These are phyloP conservation scores for Scomber japonicus DNA, from an alignment of 2,113 vertebrate species.

Conservation along the genomic window DNA sequence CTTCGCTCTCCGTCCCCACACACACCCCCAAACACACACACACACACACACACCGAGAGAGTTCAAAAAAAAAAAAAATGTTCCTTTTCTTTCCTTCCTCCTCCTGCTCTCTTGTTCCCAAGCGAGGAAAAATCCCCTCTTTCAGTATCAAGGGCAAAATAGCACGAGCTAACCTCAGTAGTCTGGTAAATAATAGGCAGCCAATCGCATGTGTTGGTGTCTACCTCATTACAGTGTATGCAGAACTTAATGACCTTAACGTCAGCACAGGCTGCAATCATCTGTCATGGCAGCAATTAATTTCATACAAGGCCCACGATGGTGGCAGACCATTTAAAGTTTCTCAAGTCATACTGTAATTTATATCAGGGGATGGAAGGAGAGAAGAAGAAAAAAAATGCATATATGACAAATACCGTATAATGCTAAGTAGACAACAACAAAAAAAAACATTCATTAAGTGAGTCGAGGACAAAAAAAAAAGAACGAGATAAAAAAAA, in stretches of 20 bases:
- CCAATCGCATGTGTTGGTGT: slow-evolving; percentile 73
- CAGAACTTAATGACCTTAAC: slow-evolving; percentile 86
- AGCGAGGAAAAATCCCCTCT: slow-evolving; percentile 68
- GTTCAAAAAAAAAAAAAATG: slow-evolving; percentile 32
- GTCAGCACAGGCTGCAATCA: slow-evolving; percentile 79
- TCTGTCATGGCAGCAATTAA: slow-evolving; percentile 85
- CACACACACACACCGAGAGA: slow-evolving; percentile 15
- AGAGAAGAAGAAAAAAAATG: slow-evolving; percentile 50
- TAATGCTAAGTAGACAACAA: slow-evolving; percentile 75
- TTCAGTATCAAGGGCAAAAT: slow-evolving; percentile 79
- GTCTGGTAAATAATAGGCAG: slow-evolving; percentile 89
- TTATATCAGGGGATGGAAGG: slow-evolving; percentile 48
- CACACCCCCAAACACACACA: slow-evolving; percentile 16
- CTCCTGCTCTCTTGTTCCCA: slow-evolving; percentile 32
- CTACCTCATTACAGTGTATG: slow-evolving; percentile 84
- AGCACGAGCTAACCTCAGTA: slow-evolving; percentile 79
- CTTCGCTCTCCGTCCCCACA: neutral
- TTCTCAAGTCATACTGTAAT: slow-evolving; percentile 69
- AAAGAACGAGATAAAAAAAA: slow-evolving; percentile 42
- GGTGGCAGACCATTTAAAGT: slow-evolving; percentile 75
- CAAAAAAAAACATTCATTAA: slow-evolving; percentile 78
- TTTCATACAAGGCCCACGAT: slow-evolving; percentile 69
- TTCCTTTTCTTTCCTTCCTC: slow-evolving; percentile 49
- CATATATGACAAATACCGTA: slow-evolving; percentile 72
- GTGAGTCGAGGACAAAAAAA: slow-evolving; percentile 64